Conservation (phyloP, 2,113 vertebrate genomes). For the Etheostoma cragini region DNA sequence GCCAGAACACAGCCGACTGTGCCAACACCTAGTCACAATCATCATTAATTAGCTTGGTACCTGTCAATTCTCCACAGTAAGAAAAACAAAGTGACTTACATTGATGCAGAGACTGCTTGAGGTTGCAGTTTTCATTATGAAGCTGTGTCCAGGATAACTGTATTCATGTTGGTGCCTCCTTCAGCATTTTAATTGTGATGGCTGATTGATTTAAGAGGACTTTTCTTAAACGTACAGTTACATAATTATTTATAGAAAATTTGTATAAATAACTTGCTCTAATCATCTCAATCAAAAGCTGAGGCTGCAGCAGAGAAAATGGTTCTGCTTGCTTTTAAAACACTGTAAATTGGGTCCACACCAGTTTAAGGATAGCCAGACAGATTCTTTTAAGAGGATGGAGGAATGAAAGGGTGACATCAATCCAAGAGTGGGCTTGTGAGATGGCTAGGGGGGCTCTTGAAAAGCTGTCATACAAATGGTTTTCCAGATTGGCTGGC, state of each 20-base stretch:
- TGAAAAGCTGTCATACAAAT: too few species aligned
- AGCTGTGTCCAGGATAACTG: background rate
- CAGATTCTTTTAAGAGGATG: too few species aligned
- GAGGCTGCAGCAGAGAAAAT: slow-evolving; percentile 7
- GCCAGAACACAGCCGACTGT: background rate
- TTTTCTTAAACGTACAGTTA: background rate
- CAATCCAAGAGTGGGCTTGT: too few species aligned
- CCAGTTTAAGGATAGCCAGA: too few species aligned
- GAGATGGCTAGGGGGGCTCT: too few species aligned
- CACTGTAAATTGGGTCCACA: background rate
- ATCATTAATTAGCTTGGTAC: background rate
- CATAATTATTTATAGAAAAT: background rate
- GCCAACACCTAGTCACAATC: background rate
- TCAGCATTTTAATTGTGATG: background rate
- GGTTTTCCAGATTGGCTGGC: too few species aligned
- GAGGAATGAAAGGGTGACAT: too few species aligned
- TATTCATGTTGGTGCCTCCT: background rate
- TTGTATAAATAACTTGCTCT: background rate
- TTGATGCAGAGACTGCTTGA: background rate
- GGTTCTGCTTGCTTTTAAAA: slow-evolving; percentile 8
- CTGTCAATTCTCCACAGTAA: background rate
- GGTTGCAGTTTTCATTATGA: background rate
- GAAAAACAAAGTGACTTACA: background rate
- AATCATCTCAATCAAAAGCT: background rate
- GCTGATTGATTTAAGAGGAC: background rate